Percentiles rank a stretch among this genome's conserved stretches.
Conservation (phyloP, 2,797 vertebrate species). For the Oceanodroma leucorhoa region DNA sequence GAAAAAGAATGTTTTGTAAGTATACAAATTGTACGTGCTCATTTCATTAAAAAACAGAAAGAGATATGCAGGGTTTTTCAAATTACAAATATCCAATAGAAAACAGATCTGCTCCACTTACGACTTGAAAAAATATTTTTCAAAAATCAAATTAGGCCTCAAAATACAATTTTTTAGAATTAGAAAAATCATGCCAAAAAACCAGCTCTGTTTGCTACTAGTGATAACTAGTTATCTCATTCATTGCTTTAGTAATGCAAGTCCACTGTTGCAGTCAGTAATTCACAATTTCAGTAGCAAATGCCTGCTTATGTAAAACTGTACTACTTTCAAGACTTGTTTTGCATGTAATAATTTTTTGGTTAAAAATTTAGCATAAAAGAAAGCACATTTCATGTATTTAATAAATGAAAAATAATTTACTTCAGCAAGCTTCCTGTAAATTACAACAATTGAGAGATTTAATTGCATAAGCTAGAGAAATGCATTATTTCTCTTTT, state of each 20-base stretch:
- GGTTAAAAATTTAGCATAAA: constrained; percentile 38
- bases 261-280: not conserved
- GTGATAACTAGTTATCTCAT: not conserved
- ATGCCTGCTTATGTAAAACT: not conserved
- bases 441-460: constrained; percentile 10
- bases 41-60: not conserved
- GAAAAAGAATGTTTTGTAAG: not conserved
- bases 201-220: not conserved
- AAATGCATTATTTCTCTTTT: not conserved
- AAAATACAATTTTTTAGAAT: not conserved
- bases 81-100: not conserved
- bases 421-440: not conserved
- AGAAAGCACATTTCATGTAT: constrained; percentile 3
- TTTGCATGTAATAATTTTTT: not conserved
- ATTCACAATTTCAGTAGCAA: not conserved
- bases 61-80: not conserved
- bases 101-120: not conserved
- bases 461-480: not conserved
- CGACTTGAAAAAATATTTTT: not conserved
- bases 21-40: not conserved
- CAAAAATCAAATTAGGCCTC: not conserved
- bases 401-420: constrained; percentile 8
- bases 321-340: not conserved
- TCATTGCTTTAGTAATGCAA: not conserved
- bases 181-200: not conserved